These are phyloP conservation scores for Oreocharis arfaki DNA, from an alignment of 2,113 vertebrate genomes.

Conservation along the genomic window DNA sequence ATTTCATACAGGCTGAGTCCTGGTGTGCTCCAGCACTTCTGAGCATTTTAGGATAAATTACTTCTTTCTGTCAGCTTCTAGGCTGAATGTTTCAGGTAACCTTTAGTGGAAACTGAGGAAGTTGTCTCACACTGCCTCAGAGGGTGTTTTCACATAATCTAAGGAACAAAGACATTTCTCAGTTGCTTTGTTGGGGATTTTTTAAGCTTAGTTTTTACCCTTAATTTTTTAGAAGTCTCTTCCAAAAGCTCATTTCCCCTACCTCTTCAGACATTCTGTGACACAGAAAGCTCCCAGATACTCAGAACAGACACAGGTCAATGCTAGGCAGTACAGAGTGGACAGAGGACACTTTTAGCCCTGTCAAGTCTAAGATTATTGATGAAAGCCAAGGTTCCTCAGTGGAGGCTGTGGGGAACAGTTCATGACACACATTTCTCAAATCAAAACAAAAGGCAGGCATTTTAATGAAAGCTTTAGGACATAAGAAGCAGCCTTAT, in stretches of 20 bases:
- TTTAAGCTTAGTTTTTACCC: neutral
- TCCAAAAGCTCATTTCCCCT: neutral
- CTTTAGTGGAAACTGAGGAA: neutral
- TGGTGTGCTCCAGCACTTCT: neutral
- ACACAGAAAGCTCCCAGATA: neutral
- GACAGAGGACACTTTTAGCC: neutral
- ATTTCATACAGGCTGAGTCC: neutral
- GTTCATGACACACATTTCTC: neutral
- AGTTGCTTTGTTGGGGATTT: neutral
- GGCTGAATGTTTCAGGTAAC: neutral
- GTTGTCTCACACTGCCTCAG: neutral
- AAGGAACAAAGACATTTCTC: neutral
- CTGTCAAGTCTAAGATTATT: neutral
- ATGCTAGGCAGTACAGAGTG: neutral
- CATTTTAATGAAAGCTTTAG: neutral
- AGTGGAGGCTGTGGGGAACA: neutral
- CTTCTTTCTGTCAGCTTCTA: neutral
- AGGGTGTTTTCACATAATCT: neutral
- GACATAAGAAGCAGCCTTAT: neutral
- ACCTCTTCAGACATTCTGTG: neutral
- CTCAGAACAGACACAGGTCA: neutral
- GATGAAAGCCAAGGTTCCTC: neutral
- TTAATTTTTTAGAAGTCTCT: neutral
- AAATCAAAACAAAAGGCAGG: neutral
- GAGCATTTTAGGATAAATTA: neutral